Evolutionary conservation across 2,888 invertebrate genomes (phyloP).

Genomic region (Hyles lineata): DNA sequence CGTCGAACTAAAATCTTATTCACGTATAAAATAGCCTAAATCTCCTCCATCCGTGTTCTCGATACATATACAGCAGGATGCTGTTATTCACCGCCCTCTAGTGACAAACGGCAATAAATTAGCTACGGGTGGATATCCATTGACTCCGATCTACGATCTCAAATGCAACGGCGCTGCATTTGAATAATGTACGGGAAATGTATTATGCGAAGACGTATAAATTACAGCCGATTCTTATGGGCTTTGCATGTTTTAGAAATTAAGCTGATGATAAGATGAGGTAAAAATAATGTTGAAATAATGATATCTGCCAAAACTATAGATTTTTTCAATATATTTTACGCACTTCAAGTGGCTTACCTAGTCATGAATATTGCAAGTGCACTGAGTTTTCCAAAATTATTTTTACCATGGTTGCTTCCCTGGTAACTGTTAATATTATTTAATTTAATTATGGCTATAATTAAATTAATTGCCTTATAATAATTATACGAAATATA

Average conservation of each 20-base stretch:
- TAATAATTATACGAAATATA: too few species aligned
- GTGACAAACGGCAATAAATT: slow-evolving; percentile 70
- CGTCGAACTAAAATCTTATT: background rate
- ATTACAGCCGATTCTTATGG: slow-evolving; percentile 38
- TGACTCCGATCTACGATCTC: slow-evolving; percentile 63
- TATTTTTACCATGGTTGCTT: too few species aligned
- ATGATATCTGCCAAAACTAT: background rate
- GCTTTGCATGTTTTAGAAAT: slow-evolving; percentile 26
- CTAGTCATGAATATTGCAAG: too few species aligned
- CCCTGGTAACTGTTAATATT: too few species aligned
- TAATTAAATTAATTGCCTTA: too few species aligned
- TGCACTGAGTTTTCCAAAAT: too few species aligned
- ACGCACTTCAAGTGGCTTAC: too few species aligned
- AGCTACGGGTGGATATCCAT: slow-evolving; percentile 69
- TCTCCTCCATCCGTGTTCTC: background rate
- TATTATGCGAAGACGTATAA: slow-evolving; percentile 48
- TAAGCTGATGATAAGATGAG: background rate
- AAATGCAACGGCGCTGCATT: slow-evolving; percentile 64
- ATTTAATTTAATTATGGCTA: too few species aligned
- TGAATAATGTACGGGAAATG: slow-evolving; percentile 61
- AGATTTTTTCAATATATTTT: background rate
- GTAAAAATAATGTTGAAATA: slow-evolving; percentile 13
- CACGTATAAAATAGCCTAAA: slow-evolving; percentile 7
- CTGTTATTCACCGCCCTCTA: slow-evolving; percentile 67
- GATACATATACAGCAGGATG: slow-evolving; percentile 49